Evolutionary conservation across 2,888 invertebrate genomes (phyloP).

Genomic region (Hyposoter dolosus): DNA sequence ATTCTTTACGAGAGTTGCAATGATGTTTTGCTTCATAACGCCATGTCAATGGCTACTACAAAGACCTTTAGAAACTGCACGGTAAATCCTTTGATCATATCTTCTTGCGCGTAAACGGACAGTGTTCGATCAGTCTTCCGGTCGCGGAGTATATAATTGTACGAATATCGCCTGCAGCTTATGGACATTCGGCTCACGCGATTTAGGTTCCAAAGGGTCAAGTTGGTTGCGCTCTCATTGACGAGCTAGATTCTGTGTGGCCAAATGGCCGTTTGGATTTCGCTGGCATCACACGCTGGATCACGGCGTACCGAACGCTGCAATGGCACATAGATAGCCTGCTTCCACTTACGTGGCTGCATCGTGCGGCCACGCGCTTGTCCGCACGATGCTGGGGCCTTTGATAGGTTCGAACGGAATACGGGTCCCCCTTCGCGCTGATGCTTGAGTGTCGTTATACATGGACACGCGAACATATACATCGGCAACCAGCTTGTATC

Average conservation of each 20-base stretch:
- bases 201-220: neutral
- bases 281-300: slow-evolving; percentile 28
- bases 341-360: slow-evolving; percentile 51
- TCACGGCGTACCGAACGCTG: slow-evolving; percentile 18
- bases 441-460: neutral
- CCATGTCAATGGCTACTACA: neutral
- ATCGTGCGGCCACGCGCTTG: slow-evolving; percentile 58
- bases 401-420: slow-evolving; percentile 62
- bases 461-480: slow-evolving; percentile 10
- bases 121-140: neutral
- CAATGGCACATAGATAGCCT: slow-evolving; percentile 50
- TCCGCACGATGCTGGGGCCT: slow-evolving; percentile 62
- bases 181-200: neutral
- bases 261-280: slow-evolving; percentile 34
- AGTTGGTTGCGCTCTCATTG: slow-evolving; percentile 14
- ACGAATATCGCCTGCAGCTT: neutral
- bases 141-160: neutral
- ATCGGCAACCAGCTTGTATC: slow-evolving; percentile 30
- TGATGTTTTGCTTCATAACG: neutral
- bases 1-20: slow-evolving; percentile 1
- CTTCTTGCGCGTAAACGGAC: neutral
- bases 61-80: no score
- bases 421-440: slow-evolving; percentile 41
- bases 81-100: slow-evolving; percentile 13
- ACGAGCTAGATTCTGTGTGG: slow-evolving; percentile 17